Percentiles rank a stretch among this genome's conserved stretches.
These are phyloP conservation scores for Kryptolebias marmoratus DNA, from an alignment of 2,113 vertebrate species.

Conservation along the genomic window DNA sequence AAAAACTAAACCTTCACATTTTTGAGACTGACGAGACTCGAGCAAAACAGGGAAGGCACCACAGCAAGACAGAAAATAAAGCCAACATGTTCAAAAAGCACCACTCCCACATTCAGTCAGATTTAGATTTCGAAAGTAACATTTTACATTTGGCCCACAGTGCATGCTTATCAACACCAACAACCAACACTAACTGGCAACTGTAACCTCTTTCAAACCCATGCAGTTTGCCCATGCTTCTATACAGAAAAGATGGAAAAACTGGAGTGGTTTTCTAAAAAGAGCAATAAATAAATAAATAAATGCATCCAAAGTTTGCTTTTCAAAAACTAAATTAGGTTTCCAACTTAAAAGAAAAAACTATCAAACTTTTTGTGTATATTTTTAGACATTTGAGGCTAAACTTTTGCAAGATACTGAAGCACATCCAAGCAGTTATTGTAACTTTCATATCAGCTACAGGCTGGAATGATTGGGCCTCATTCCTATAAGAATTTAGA, in stretches of 20 bases:
- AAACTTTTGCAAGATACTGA: not conserved
- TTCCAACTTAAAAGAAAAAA: slow-evolving; percentile 4
- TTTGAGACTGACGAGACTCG: slow-evolving; percentile 6
- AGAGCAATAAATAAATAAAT: not conserved
- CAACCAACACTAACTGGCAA: slow-evolving; percentile 5
- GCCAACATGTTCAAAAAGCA: slow-evolving; percentile 17
- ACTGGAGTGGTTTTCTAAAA: not conserved
- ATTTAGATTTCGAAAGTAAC: not conserved
- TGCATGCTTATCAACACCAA: slow-evolving; percentile 35
- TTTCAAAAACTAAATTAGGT: not conserved
- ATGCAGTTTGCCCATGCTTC: not conserved
- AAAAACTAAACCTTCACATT: slow-evolving; percentile 9
- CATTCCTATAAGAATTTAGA: not conserved
- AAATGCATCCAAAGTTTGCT: not conserved
- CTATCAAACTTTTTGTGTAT: not conserved
- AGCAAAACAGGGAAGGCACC: slow-evolving; percentile 29
- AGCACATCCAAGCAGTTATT: not conserved
- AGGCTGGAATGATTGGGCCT: not conserved
- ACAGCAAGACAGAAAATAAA: slow-evolving; percentile 17
- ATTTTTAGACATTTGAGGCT: not conserved
- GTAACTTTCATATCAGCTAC: slow-evolving; percentile 3
- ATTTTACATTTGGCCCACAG: slow-evolving; percentile 20
- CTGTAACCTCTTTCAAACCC: not conserved
- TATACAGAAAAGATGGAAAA: not conserved
- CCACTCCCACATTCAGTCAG: slow-evolving; percentile 11